These are phyloP conservation scores for Alexandromys fortis DNA, from an alignment of 2,113 vertebrate genomes.

Conservation along the genomic window DNA sequence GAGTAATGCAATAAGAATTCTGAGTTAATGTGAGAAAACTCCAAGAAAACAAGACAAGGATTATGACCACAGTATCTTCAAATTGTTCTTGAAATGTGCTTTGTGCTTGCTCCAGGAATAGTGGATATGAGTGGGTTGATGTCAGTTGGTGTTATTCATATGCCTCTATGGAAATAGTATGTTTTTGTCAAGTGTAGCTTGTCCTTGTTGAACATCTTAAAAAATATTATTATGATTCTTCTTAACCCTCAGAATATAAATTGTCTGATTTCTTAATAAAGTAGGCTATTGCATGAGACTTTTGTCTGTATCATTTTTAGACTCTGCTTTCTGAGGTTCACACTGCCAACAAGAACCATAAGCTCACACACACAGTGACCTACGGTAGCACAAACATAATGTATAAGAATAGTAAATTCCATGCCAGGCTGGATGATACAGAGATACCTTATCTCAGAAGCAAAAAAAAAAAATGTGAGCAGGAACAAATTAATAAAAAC, in stretches of 20 bases:
- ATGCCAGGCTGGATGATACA: neutral
- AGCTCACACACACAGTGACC: neutral
- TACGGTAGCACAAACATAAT: neutral
- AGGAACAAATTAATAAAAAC: neutral
- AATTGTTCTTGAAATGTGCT: neutral
- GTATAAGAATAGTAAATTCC: neutral
- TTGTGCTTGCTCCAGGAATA: neutral
- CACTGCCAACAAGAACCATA: neutral
- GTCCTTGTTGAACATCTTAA: neutral
- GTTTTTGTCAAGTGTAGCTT: neutral
- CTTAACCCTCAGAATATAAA: no score
- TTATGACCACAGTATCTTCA: neutral
- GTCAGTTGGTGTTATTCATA: neutral
- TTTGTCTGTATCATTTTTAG: neutral
- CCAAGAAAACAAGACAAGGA: neutral
- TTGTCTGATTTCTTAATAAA: neutral
- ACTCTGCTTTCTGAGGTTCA: neutral
- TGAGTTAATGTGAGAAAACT: neutral
- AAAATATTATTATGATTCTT: neutral
- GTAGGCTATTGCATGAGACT: neutral
- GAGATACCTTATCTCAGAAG: neutral
- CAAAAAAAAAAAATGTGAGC: neutral
- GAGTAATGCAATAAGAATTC: neutral
- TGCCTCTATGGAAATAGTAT: neutral
- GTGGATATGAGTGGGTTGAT: neutral